A percentile compares a stretch with the other conserved stretches of the same genome.
These are phyloP conservation scores for Gambusia yucatana DNA, from an alignment of 2,797 vertebrate species.

Conservation along the genomic window DNA sequence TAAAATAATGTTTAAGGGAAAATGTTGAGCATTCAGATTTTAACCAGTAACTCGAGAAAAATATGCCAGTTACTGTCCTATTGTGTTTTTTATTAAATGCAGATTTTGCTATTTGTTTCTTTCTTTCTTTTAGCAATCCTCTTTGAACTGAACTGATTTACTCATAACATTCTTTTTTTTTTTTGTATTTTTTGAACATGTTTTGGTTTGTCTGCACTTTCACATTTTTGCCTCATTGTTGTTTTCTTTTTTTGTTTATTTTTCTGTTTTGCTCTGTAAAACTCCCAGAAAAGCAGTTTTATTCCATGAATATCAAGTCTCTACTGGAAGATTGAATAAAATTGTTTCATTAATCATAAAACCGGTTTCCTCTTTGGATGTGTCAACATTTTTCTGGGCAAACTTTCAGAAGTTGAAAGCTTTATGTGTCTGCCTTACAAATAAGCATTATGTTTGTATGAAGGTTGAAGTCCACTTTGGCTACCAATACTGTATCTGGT, in stretches of 20 bases:
- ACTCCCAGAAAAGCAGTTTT: constrained; percentile 91
- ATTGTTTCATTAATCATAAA: constrained; percentile 83
- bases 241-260: constrained; percentile 55
- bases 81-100: constrained; percentile 62
- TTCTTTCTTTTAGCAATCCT: constrained; percentile 85
- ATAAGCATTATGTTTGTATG: neutral
- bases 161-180: constrained; percentile 81
- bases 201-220: constrained; percentile 91
- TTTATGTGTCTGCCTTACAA: neutral
- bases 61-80: constrained; percentile 66
- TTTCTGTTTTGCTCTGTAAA: constrained; percentile 83
- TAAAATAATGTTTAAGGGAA: constrained; percentile 65
- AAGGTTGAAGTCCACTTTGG: neutral
- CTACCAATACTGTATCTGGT: neutral
- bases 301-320: constrained; percentile 94
- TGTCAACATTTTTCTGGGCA: neutral
- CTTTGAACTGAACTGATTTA: constrained; percentile 84
- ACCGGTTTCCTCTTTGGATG: constrained; percentile 42
- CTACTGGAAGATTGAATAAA: constrained; percentile 98
- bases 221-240: constrained; percentile 67
- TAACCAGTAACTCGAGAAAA: constrained; percentile 59
- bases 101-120: constrained; percentile 70
- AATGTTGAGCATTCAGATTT: constrained; percentile 66
- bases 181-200: constrained; percentile 82
- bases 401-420: neutral